Evolutionary conservation across 2,797 vertebrate species (phyloP).

Genomic region (Benthosema pterotum): DNA sequence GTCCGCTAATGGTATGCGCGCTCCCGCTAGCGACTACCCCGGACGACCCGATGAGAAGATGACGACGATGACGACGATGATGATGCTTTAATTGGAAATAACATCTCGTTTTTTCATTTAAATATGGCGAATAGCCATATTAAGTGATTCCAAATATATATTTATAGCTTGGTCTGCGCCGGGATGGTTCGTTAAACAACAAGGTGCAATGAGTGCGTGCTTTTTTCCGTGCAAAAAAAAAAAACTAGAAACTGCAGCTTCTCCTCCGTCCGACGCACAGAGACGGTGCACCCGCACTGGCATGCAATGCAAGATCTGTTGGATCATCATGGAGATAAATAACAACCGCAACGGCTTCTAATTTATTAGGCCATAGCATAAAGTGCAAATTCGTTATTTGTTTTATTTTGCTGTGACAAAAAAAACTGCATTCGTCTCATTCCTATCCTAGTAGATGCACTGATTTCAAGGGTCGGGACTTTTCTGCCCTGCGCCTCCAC

Average conservation of each 20-base stretch:
- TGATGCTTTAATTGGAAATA: conserved; percentile 20
- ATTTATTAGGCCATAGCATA: not conserved
- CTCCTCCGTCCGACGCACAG: not conserved
- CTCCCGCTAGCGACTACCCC: conserved; percentile 12
- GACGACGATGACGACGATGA: no score
- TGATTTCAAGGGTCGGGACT: not conserved
- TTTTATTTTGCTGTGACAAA: conserved; percentile 9
- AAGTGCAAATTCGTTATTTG: conserved; percentile 18
- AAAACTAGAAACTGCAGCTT: not conserved
- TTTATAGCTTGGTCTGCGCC: not conserved
- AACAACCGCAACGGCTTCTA: not conserved
- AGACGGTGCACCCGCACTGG: not conserved
- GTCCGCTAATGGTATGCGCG: conserved; percentile 70
- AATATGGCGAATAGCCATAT: conserved; percentile 1
- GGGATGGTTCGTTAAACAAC: not conserved
- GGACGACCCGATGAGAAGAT: not conserved
- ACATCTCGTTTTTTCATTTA: no score
- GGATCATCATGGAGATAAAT: not conserved
- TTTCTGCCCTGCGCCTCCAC: not conserved
- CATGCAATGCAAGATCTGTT: conserved; percentile 5
- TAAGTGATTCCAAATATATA: not conserved
- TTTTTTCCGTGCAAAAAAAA: not conserved
- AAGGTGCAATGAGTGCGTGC: not conserved
- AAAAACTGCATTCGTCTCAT: not conserved
- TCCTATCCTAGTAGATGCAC: not conserved